Conservation (phyloP, 2,797 vertebrate genomes). For the Parotocinclus haroldoi region DNA sequence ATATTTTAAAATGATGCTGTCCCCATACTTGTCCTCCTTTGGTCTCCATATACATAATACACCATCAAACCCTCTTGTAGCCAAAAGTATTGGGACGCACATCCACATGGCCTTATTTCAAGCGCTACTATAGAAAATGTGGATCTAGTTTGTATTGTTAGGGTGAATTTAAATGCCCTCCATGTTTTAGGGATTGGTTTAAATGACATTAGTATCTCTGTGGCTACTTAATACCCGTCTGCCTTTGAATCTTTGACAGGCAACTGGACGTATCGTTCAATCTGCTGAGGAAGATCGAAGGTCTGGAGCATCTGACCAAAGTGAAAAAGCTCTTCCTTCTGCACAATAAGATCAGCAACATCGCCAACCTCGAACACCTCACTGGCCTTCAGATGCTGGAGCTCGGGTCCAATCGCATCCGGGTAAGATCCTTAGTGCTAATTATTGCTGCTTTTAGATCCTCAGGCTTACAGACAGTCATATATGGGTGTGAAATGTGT, state of each 20-base stretch:
- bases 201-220: no score
- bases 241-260: conserved; percentile 60
- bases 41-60: no score
- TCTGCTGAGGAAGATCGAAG: conserved; percentile 86
- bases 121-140: no score
- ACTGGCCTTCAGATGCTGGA: conserved; percentile 90
- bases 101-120: no score
- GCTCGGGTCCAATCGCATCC: conserved; percentile 93
- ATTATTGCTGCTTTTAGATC: not conserved
- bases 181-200: not conserved
- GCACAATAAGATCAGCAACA: conserved; percentile 92
- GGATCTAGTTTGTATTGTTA: no score
- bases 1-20: no score
- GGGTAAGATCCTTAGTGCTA: conserved; percentile 70
- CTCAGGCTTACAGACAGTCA: no score
- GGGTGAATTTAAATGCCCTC: conserved; percentile 25
- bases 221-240: not conserved
- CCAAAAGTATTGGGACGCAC: no score
- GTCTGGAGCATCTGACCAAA: conserved; percentile 81
- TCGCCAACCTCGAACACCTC: conserved; percentile 83
- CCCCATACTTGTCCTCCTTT: no score
- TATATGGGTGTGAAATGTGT: not conserved
- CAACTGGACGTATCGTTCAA: conserved; percentile 95
- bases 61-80: no score
- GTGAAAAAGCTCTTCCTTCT: conserved; percentile 94